Conservation (phyloP, 2,888 invertebrate species). For the Melieria crassipennis region DNA sequence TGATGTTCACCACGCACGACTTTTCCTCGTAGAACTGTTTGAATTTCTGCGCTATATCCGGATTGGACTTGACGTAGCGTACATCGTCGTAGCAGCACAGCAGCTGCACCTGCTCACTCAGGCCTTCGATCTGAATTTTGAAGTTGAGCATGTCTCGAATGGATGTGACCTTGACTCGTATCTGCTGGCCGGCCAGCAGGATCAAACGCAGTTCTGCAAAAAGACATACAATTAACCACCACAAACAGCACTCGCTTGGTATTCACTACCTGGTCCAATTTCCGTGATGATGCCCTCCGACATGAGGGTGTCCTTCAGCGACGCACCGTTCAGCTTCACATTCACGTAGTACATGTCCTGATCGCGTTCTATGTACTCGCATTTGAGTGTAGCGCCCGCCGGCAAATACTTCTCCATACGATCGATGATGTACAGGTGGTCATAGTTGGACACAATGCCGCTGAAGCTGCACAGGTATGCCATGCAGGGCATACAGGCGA, state of each 20-base stretch:
- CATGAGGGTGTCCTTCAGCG: constrained; percentile 55
- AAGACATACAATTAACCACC: constrained; percentile 2
- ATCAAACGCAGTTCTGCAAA: constrained; percentile 56
- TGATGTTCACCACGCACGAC: constrained; percentile 58
- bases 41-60: constrained; percentile 64
- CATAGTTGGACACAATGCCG: constrained; percentile 71
- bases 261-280: constrained; percentile 49
- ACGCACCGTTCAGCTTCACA: constrained; percentile 58
- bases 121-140: constrained; percentile 60
- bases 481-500: constrained; percentile 75
- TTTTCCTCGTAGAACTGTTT: constrained; percentile 67
- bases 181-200: constrained; percentile 61
- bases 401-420: constrained; percentile 63
- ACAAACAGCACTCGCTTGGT: background rate
- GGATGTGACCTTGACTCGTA: constrained; percentile 59
- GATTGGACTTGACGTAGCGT: constrained; percentile 62
- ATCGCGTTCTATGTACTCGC: constrained; percentile 55
- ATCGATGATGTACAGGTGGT: constrained; percentile 62
- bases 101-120: constrained; percentile 56
- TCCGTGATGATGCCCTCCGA: constrained; percentile 56
- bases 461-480: constrained; percentile 75
- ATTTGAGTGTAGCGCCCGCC: constrained; percentile 54
- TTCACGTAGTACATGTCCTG: constrained; percentile 56
- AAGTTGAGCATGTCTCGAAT: constrained; percentile 62
- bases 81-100: constrained; percentile 62